Evolutionary conservation across 2,797 vertebrate genomes (phyloP).

Genomic region (Helicolenus hilgendorfi): DNA sequence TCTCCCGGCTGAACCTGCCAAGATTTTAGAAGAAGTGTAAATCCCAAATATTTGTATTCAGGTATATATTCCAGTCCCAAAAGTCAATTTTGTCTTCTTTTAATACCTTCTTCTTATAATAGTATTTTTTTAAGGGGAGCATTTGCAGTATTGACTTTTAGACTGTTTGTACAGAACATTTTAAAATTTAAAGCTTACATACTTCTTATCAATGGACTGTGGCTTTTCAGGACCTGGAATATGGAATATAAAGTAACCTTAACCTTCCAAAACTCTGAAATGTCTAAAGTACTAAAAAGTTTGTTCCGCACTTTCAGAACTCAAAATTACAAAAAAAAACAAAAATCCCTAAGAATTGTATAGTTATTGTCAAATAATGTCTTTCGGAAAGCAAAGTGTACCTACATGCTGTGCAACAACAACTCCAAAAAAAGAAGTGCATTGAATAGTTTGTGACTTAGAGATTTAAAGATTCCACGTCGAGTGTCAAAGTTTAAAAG

Average conservation of each 20-base stretch:
- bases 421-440: background rate
- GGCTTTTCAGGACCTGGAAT: background rate
- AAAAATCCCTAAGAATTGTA: background rate
- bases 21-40: too few species aligned
- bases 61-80: too few species aligned
- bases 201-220: background rate
- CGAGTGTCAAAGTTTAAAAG: conserved; percentile 1
- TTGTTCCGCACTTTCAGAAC: background rate
- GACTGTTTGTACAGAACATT: background rate
- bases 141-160: background rate
- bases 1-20: too few species aligned
- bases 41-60: too few species aligned
- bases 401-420: background rate
- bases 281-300: background rate
- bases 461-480: background rate
- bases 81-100: too few species aligned
- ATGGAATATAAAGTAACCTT: background rate
- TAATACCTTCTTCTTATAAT: too few species aligned
- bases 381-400: background rate
- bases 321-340: background rate
- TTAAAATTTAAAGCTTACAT: background rate
- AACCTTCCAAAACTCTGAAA: background rate
- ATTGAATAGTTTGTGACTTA: background rate
- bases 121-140: too few species aligned
- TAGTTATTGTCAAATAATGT: background rate